Evolutionary conservation across 92 coral and sea anemone genomes (phyloP), one percentile per base, ranked within the genome.

Genomic region (Porites rus): DNA sequence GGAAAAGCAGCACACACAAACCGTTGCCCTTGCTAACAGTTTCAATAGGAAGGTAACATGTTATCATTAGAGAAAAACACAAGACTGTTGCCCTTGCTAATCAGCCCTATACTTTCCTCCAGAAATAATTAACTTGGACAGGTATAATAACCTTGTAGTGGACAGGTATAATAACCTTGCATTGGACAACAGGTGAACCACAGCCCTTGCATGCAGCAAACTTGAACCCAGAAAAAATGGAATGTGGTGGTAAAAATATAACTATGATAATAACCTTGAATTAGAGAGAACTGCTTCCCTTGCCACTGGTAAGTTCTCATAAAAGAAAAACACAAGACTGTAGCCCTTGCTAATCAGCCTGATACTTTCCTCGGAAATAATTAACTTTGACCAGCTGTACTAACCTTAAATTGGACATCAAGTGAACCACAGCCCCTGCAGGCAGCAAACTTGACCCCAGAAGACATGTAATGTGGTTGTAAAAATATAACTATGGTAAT

Each of bases 191-290:
- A 51, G 43, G 60, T 61, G 79, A 25, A 4, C 64, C 65, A 72
- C 76, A 72, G 76, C 76, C 76, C 24, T 72, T 72, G 76, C 76
- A 72, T 72, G 76, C 24, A 72, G 76, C 76, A 72, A 72, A 72
- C 53, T 9, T 14, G 76, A 72, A 7, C 51, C 76, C 76, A 69
- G 53, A 38, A 72, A 4, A 14, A 6, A 72, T 38, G 76, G 7
- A 72, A 72, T 72, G 59, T 7, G 52, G 52, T 7, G 16, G 59
- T 17, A 38, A 38, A 69, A 38, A 21, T 21, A 21, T 69, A 38
- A 69, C 1, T 18, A 21, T 9, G 51, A 18, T 69, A 69, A 69
- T 38, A 69, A 69, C 74, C 1, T 14, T 7, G 31, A 50, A 58
- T 58, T 58, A 50, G 38, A 10, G 77, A 18, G 77, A 73, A 51